Conservation (phyloP, 2,113 vertebrate species). For the Cephalophus harveyi region DNA sequence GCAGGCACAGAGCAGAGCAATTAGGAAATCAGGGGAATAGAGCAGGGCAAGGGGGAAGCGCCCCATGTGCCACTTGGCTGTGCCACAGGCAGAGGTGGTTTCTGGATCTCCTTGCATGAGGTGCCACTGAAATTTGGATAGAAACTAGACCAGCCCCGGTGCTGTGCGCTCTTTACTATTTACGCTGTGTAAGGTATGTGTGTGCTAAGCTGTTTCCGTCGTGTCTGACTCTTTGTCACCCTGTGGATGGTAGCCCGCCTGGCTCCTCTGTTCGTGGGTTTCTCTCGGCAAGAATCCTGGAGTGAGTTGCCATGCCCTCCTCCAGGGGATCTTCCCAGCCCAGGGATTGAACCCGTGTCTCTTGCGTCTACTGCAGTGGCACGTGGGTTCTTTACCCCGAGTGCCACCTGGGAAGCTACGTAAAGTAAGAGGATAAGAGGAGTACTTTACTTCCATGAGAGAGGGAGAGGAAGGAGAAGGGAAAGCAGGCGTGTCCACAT, state of each 20-base stretch:
- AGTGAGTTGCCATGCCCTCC: neutral
- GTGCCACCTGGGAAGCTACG: neutral
- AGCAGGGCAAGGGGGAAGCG: neutral
- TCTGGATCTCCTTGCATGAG: neutral
- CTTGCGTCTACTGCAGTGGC: neutral
- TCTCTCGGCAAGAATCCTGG: neutral
- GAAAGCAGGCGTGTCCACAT: neutral
- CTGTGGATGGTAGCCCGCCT: neutral
- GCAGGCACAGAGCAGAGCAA: neutral
- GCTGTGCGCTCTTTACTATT: neutral
- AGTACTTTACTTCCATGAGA: neutral
- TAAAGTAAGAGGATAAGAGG: neutral
- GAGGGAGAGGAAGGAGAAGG: neutral
- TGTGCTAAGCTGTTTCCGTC: neutral
- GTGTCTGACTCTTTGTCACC: neutral
- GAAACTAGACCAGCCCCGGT: neutral
- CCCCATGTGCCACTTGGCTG: rapidly evolving
- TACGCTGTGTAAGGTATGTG: neutral
- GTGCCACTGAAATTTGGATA: neutral
- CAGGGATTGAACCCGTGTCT: neutral
- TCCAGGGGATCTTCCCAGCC: neutral
- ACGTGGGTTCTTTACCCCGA: neutral
- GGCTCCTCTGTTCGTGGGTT: neutral
- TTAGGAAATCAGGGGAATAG: neutral
- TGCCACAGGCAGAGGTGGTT: neutral